Evolutionary conservation across 2,888 invertebrate species (phyloP), one percentile per base, ranked within the genome.

Genomic region (Nomada hirtipes): DNA sequence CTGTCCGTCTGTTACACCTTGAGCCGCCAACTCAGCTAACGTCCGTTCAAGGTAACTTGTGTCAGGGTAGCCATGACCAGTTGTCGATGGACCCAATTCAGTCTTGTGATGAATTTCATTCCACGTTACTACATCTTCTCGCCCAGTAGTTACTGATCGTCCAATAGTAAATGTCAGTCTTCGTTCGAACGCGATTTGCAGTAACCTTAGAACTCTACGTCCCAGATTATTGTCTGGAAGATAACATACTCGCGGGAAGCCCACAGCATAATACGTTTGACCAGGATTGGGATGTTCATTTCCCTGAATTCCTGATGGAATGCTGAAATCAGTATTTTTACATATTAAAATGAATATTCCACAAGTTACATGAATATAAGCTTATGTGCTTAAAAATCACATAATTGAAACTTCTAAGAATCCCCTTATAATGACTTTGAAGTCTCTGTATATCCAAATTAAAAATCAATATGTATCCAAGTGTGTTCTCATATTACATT

Each of bases 111-210:
- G 98, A 82, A 98, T 97, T 91, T 96, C 97, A 92, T 97, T 97
- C 99, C 99, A 99, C 63, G 98, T 96, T 74, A 98, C 97, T 80
- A 98, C 98, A 94, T 98, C 97, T 92, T 97, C 97, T 88, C 97
- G 96, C 0, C 98, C 98, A 0, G 98, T 98, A 0, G 98, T 99
- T 78, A 96, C 96, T 0, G 98, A 98, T 61, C 97, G 96, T 74
- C 97, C 97, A 86, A 99, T 97, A 0, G 97, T 97, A 94, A 99
- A 99, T 88, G 98, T 96, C 86, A 97, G 94, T 79, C 97, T 96
- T 20, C 97, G 95, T 91, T 97, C 97, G 95, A 98, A 99, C 42
- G 98, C 98, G 83, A 96, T 95, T 89, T 97, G 96, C 75, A 98
- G 95, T 86, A 97, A 95, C 78, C 96, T 94, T 89, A 98, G 94